Evolutionary conservation across 2,888 invertebrate species (phyloP), one percentile per base, ranked within the genome.

Genomic region (Slavum lentiscoides): DNA sequence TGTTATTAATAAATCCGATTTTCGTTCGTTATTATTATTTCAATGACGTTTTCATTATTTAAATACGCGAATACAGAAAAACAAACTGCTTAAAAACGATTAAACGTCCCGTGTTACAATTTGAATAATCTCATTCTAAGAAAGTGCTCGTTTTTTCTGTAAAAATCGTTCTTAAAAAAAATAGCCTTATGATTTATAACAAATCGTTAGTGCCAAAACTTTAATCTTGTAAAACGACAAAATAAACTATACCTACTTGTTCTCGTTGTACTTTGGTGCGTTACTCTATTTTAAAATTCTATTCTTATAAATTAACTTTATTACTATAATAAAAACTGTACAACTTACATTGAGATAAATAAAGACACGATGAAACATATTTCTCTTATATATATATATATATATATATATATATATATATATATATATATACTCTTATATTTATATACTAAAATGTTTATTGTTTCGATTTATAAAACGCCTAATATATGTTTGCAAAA

Each of bases 251-350:
- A 30, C 58, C 17, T 68, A 49, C 69, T 55, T 17, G n/a, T 67
- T 67, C 58, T 67, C 43, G 43, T 67, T 37, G 53, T 30, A 55
- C 37, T 64, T 55, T 37, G 37, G 58, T 30, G 30, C 30, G 30
- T 67, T 21, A 69, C 53, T 77, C 53, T 61, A 62, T 69, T 77
- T 69, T 62, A 43, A 69, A 77, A 66, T 77, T 53, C 5, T 77
- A 72, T 72, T 58, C 55, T 19, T 62, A 55, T 66, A 66, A 80
- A 80, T 70, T 72, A 62, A 55, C 13, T 80, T 80, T 80, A 80
- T 72, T 39, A 72, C 64, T 72, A 21, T 62, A 64, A 62, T 80
- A 72, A 70, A 70, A 80, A 55, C 70, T 39, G 37, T 9, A 19
- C 21, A 55, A 70, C 70, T 72, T 55, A 49, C 53, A 23, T 58